Conservation (phyloP, 1,140 invertebrate genomes). For the Scylla paramamosain region DNA sequence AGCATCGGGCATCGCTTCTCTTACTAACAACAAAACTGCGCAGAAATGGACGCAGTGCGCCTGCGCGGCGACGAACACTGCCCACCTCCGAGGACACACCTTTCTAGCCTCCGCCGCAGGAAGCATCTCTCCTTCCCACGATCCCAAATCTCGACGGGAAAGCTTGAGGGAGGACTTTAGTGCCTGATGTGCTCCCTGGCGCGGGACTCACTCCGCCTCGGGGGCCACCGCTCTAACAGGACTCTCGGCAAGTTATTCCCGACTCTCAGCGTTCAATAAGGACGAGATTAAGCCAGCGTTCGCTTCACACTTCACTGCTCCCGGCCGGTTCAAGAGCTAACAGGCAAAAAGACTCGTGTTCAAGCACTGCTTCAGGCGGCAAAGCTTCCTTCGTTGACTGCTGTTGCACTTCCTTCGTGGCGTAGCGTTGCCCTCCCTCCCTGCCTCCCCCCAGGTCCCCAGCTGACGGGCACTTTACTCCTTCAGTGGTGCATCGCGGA, state of each 20-base stretch:
- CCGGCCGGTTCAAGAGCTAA: conserved; percentile 17
- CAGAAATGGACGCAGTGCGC: neutral
- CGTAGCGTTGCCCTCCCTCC: neutral
- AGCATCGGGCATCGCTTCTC: neutral
- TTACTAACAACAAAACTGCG: neutral
- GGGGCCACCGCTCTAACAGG: neutral
- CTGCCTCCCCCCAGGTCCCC: neutral
- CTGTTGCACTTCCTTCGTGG: neutral
- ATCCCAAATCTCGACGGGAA: neutral
- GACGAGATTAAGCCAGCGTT: conserved; percentile 4
- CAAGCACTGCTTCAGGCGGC: neutral
- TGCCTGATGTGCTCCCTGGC: neutral
- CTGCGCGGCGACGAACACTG: neutral
- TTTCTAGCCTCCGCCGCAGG: neutral
- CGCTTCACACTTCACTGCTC: conserved; percentile 46
- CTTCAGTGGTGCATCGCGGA: conserved; percentile 9
- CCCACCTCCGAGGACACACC: neutral
- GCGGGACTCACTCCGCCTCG: neutral
- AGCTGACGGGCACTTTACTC: neutral
- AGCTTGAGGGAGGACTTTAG: neutral
- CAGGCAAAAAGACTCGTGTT: conserved; percentile 28
- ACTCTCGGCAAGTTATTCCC: neutral
- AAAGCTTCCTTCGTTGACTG: neutral
- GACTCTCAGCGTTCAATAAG: conserved; percentile 1
- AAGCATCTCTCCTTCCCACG: neutral